Evolutionary conservation across 2,113 vertebrate genomes (phyloP).

Genomic region (Psittacula cyanocephala): DNA sequence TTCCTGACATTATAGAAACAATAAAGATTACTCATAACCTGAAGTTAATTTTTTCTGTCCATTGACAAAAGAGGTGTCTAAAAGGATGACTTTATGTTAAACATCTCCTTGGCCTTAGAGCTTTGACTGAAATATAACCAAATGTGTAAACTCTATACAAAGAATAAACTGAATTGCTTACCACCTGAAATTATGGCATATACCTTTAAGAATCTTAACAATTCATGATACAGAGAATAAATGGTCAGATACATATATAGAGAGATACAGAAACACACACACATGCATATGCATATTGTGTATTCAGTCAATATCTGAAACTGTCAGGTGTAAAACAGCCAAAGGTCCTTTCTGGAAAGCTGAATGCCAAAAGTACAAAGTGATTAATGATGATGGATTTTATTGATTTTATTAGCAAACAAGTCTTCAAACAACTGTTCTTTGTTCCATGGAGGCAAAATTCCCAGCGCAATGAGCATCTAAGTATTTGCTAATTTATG

Average conservation of each 20-base stretch:
- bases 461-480: neutral
- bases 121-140: neutral
- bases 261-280: neutral
- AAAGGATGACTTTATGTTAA: neutral
- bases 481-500: neutral
- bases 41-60: neutral
- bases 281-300: rapidly evolving
- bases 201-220: neutral
- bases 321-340: neutral
- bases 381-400: slow-evolving; percentile 10
- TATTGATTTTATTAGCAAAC: slow-evolving; percentile 36
- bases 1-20: neutral
- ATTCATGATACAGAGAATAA: neutral
- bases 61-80: neutral
- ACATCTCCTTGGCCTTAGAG: neutral
- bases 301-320: neutral
- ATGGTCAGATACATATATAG: neutral
- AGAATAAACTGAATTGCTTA: neutral
- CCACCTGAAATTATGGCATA: neutral
- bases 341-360: neutral
- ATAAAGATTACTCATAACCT: neutral
- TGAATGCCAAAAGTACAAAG: neutral
- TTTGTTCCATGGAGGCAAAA: slow-evolving; percentile 12
- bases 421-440: slow-evolving; percentile 1
- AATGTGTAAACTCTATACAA: neutral